A percentile compares a stretch with the other conserved stretches of the same genome.
phyloP scores from a whole-genome alignment of 2,113 vertebrate genomes.

The Hymenochirus boettgeri region DNA sequence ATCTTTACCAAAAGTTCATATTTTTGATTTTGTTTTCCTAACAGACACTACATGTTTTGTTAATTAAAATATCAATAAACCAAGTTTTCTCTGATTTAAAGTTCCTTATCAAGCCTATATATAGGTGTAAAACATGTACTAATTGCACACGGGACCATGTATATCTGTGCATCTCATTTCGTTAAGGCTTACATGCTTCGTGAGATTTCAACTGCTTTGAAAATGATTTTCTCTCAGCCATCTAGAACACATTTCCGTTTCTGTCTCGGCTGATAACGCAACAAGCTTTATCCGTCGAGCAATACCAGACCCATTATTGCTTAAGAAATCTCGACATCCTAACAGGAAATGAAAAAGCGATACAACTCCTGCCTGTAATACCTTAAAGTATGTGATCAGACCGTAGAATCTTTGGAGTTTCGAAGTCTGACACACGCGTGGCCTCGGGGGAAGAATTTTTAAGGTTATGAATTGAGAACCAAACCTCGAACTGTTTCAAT shows the following conservation, averaged over 20 bases:
- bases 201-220: slow-evolving; percentile 61
- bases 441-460: slow-evolving; percentile 56
- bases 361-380: slow-evolving; percentile 63
- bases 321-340: slow-evolving; percentile 61
- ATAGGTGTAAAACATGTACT: slow-evolving; percentile 38
- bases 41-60: too few species aligned
- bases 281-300: slow-evolving; percentile 60
- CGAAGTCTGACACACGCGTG: slow-evolving; percentile 61
- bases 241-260: slow-evolving; percentile 63
- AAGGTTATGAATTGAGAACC: slow-evolving; percentile 63
- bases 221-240: slow-evolving; percentile 65
- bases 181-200: slow-evolving; percentile 56
- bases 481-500: slow-evolving; percentile 66
- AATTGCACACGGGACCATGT: slow-evolving; percentile 54
- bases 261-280: slow-evolving; percentile 64
- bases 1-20: too few species aligned
- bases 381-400: slow-evolving; percentile 61
- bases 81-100: slow-evolving; percentile 37
- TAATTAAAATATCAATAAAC: too few species aligned
- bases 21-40: too few species aligned
- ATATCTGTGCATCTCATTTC: slow-evolving; percentile 57
- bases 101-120: neutral
- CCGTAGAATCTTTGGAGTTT: slow-evolving; percentile 61
- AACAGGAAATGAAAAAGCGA: slow-evolving; percentile 68
- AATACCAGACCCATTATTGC: slow-evolving; percentile 69